These are phyloP conservation scores for Indicator indicator DNA, from an alignment of 2,113 vertebrate species.

Conservation along the genomic window DNA sequence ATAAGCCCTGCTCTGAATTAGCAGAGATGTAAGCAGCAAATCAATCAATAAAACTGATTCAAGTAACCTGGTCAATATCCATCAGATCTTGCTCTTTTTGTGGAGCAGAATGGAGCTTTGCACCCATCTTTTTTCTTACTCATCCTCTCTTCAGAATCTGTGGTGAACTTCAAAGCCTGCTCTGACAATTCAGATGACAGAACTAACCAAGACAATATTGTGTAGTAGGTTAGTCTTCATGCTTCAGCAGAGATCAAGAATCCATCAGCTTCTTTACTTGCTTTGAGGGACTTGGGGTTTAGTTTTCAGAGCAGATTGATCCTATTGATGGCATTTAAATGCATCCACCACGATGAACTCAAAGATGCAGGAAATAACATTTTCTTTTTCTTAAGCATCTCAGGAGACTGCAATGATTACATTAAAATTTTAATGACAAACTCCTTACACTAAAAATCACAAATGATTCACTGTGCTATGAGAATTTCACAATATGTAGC, in stretches of 20 bases:
- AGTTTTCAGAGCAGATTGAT: conserved; percentile 26
- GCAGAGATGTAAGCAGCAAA: not conserved
- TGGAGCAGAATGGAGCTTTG: not conserved
- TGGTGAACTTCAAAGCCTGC: not conserved
- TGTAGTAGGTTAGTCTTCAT: not conserved
- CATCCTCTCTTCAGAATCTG: not conserved
- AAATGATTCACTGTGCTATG: conserved; percentile 70
- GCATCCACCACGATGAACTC: conserved; percentile 13
- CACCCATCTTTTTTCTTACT: not conserved
- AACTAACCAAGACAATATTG: not conserved
- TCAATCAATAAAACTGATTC: not conserved
- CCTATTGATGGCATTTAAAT: conserved; percentile 35
- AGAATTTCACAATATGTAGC: conserved; percentile 71
- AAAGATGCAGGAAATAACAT: conserved; percentile 61
- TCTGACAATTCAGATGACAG: not conserved
- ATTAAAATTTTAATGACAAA: conserved; percentile 81
- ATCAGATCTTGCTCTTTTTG: not conserved
- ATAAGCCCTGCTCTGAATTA: not conserved
- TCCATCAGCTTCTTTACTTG: not conserved
- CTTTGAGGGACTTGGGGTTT: not conserved
- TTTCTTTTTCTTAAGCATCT: conserved; percentile 67
- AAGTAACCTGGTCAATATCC: not conserved
- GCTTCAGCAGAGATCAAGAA: not conserved
- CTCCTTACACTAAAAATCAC: conserved; percentile 63
- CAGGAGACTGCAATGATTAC: conserved; percentile 66